Conservation (phyloP, 2,888 invertebrate genomes). For the Onthophagus sagittarius region DNA sequence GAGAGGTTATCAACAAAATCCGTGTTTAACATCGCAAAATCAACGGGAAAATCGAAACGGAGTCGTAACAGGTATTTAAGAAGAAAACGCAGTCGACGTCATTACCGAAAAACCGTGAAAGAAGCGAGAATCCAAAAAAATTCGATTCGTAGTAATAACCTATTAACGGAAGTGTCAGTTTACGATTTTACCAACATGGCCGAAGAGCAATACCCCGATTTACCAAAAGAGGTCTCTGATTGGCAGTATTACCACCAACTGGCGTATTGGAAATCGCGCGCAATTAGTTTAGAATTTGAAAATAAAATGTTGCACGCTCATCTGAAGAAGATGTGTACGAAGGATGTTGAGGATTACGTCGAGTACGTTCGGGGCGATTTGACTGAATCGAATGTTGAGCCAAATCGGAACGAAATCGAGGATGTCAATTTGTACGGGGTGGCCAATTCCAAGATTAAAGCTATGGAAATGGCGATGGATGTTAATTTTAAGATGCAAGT, state of each 20-base stretch:
- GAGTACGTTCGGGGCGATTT: constrained; percentile 30
- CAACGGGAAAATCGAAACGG: constrained; percentile 12
- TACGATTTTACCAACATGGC: constrained; percentile 38
- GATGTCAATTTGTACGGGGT: constrained; percentile 57
- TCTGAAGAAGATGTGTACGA: constrained; percentile 44
- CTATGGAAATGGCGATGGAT: constrained; percentile 69
- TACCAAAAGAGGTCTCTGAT: constrained; percentile 38
- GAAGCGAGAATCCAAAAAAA: constrained; percentile 26
- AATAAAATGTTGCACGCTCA: constrained; percentile 55
- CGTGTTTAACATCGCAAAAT: not conserved
- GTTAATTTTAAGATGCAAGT: constrained; percentile 60
- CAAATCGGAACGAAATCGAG: constrained; percentile 13
- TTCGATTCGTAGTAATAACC: constrained; percentile 31
- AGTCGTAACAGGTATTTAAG: constrained; percentile 23
- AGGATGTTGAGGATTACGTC: constrained; percentile 35
- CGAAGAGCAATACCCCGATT: constrained; percentile 8
- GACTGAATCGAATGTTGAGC: constrained; percentile 31
- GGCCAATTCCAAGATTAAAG: constrained; percentile 62
- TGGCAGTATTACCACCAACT: constrained; percentile 57
- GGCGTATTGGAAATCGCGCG: constrained; percentile 60
- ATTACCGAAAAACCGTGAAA: constrained; percentile 21
- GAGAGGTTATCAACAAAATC: not conserved
- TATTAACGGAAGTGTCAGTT: constrained; percentile 35
- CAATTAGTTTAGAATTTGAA: constrained; percentile 56
- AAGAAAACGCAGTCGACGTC: constrained; percentile 24